Evolutionary conservation across 2,888 invertebrate genomes (phyloP).

Genomic region (Cheiracanthium punctorium): DNA sequence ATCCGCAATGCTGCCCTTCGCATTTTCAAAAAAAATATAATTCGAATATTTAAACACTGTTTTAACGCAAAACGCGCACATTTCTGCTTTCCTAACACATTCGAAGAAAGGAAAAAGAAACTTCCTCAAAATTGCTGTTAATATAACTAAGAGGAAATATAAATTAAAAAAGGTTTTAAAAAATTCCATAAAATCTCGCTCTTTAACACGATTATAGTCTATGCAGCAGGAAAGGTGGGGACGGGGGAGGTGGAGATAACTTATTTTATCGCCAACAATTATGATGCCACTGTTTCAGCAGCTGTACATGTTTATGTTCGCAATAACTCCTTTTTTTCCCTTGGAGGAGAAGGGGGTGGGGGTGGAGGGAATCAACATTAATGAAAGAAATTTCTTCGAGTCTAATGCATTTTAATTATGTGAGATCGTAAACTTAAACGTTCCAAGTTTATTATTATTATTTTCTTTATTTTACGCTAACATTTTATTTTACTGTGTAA

Average conservation of each 20-base stretch:
- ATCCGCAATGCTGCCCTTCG: not conserved
- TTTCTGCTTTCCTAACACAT: too few relatives aligned
- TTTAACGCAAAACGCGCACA: too few relatives aligned
- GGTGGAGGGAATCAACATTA: not conserved
- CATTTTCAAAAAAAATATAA: not conserved
- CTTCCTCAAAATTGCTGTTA: too few relatives aligned
- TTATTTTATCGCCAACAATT: not conserved
- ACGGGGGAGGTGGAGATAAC: not conserved
- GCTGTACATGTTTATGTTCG: not conserved
- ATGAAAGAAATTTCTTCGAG: not conserved
- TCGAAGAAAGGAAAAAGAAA: too few relatives aligned
- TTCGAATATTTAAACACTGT: not conserved
- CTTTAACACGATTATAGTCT: not conserved
- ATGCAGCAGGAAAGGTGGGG: not conserved
- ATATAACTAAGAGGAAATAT: too few relatives aligned
- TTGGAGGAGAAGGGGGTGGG: too few relatives aligned
- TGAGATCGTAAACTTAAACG: too few relatives aligned
- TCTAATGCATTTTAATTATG: not conserved
- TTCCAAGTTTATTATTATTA: too few relatives aligned
- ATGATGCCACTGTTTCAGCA: not conserved
- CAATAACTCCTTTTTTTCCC: not conserved
- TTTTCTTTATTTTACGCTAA: too few relatives aligned
- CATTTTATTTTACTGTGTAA: too few relatives aligned
- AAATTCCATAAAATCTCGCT: too few relatives aligned
- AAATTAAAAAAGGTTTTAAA: too few relatives aligned